These are phyloP conservation scores for Cichlasoma orientale DNA, from an alignment of 2,797 vertebrate species.

Conservation along the genomic window DNA sequence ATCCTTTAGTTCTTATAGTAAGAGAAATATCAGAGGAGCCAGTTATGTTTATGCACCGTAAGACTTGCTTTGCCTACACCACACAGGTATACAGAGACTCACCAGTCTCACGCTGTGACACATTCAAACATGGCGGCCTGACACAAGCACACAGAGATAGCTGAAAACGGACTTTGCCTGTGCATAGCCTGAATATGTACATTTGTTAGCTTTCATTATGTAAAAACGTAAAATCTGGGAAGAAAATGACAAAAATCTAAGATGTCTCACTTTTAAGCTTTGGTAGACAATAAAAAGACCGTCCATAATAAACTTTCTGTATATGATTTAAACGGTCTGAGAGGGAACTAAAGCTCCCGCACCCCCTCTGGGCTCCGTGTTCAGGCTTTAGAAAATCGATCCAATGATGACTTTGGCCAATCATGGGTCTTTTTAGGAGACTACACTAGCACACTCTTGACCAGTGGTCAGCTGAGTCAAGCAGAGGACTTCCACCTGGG, in stretches of 20 bases:
- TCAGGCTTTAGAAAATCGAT: not conserved
- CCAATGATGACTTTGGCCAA: not conserved
- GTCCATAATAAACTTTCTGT: not conserved
- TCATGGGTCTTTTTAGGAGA: not conserved
- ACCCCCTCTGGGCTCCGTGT: not conserved
- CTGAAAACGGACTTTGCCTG: slow-evolving; percentile 31
- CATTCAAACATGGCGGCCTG: slow-evolving; percentile 27
- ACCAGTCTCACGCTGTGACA: slow-evolving; percentile 32
- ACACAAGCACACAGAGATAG: slow-evolving; percentile 32
- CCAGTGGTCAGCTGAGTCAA: not conserved
- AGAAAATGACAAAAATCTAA: not conserved
- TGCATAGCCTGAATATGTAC: slow-evolving; percentile 67
- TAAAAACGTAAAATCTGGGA: not conserved
- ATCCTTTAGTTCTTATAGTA: slow-evolving; percentile 1
- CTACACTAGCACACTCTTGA: not conserved
- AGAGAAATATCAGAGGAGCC: slow-evolving; percentile 3
- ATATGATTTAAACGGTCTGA: not conserved
- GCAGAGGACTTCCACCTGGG: not conserved
- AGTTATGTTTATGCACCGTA: not conserved
- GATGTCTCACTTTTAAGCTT: not conserved
- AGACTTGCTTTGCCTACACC: slow-evolving; percentile 24
- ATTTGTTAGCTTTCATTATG: slow-evolving; percentile 8
- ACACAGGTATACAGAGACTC: slow-evolving; percentile 47
- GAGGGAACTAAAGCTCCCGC: not conserved
- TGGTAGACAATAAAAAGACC: not conserved